phyloP scores from a whole-genome alignment of 2,797 vertebrate species.

The Malurus splendens region DNA sequence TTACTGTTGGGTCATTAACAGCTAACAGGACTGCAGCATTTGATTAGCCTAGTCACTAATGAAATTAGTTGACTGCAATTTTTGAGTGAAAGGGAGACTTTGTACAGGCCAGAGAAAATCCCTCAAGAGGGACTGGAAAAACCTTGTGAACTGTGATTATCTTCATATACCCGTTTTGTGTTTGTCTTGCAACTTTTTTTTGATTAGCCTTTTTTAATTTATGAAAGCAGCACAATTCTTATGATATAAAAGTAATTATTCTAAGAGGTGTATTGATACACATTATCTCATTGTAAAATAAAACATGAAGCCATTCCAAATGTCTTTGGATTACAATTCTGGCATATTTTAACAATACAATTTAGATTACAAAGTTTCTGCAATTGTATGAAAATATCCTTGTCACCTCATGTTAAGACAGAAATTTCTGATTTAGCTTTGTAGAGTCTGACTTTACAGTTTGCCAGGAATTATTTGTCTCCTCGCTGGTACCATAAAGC shows the following conservation, averaged over 20 bases:
- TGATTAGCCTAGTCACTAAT: neutral
- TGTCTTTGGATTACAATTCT: neutral
- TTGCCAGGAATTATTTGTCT: neutral
- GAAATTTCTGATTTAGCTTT: neutral
- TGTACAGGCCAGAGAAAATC: neutral
- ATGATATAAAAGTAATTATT: neutral
- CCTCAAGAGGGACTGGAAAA: neutral
- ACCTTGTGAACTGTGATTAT: neutral
- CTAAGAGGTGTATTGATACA: neutral
- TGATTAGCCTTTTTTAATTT: neutral
- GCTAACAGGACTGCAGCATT: neutral
- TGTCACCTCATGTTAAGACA: fast-evolving
- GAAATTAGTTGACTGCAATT: neutral
- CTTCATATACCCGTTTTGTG: neutral
- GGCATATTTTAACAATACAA: neutral
- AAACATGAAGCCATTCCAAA: neutral
- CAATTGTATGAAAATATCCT: neutral
- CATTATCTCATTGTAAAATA: neutral
- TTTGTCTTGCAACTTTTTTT: neutral
- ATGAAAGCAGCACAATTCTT: neutral
- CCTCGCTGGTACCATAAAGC: neutral
- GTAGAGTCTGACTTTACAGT: neutral
- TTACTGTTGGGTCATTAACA: neutral
- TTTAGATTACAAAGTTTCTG: neutral
- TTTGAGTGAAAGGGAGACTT: neutral